Base-by-base conservation (phyloP, 2,797 vertebrate genomes). In the Merluccius polli region DNA sequence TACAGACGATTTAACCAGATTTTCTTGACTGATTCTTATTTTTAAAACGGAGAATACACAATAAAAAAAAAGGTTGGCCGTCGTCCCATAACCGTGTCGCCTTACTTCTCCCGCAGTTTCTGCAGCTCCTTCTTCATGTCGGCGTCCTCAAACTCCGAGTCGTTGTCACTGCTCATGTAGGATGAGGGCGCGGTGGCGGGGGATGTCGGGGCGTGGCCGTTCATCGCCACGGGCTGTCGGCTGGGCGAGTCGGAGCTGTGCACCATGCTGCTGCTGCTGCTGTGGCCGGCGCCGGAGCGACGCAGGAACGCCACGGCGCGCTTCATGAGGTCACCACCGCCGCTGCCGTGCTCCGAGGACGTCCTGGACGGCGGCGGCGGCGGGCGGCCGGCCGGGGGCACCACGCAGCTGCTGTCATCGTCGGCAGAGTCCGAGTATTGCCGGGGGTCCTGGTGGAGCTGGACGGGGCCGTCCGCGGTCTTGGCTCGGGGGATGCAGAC, bases 81-180 rank as follows among this genome's bases (percentile, higher is more conserved):
- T n/a, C 48, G 21, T 8, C n/a, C 48, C 16, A 21, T 48, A 48
- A 21, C 16, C 41, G 4, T 4, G 41, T 11, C 44, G 7, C 69
- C 93, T 52, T 95, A 99, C 98, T 99, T 99, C 88, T 99, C 97
- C 89, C 97, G 92, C 73, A 99, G 94, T 74, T 91, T 95, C 87
- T 98, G 97, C 71, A 99, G 89, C 77, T 99, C 97, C 78, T 94
- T 98, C 91, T 93, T 97, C 91, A 99, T 95, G 81, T 99, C 98
- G 0, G 95, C 94, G 0, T 99, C 98, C 88, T 99, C 98, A 77
- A 98, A 95, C 86, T 99, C 98, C 0, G 98, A 99, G 88, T 99
- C 98, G 0, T 98, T 99, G 93, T 99, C 98, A 0, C 98, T 99
- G 93, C 98, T 99, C 89, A 98, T 92, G 84, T 97, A 99, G 0